Base-by-base conservation (phyloP, 2,888 invertebrate genomes). In the Clanis bilineata region DNA sequence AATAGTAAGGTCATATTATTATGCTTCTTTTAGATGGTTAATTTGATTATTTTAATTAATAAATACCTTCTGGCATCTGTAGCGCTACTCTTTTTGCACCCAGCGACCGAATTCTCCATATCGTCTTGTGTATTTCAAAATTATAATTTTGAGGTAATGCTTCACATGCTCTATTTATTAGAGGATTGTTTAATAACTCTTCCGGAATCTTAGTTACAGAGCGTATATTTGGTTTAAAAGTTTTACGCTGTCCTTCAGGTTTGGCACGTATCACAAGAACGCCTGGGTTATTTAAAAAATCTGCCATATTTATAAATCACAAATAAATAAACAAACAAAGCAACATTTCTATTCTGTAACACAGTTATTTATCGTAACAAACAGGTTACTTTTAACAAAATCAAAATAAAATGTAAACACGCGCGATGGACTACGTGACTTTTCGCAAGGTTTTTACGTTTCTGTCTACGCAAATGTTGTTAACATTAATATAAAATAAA, bases 81-180 rank as follows among this genome's bases (percentile, higher is more conserved):
- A 99, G 88, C 0, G 98, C 99, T 0, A 99, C 98, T 74, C 96
- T 94, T 84, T 96, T 97, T 0, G 97, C 95, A 69, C 94, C 94
- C n/a, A 95, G 88, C 77, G 97, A 96, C 69, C 95, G 93, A 75
- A 99, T 97, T 79, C 98, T 95, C 99, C 99, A 99, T 83, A 99
- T 96, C 0, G 99, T 99, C 86, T 99, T 99, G 63, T 97, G 97
- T 68, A 99, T 95, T 94, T 99, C 99, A 85, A 99, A 99, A 83
- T 98, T 99, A 80, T 99, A 99, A 90, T 99, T 99, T 36, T 94
- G 86, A 1, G 99, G 99, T 57, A 99, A 92, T 41, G 93, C 91
- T 74, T 94, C 93, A 62, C 96, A 95, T 0, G 96, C 96, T 77
- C 94, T 91, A 76, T 96, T 95, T 25, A 98, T 82, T 66, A 95